Evolutionary conservation across 2,888 invertebrate species (phyloP).

Genomic region (Junonia oenone): DNA sequence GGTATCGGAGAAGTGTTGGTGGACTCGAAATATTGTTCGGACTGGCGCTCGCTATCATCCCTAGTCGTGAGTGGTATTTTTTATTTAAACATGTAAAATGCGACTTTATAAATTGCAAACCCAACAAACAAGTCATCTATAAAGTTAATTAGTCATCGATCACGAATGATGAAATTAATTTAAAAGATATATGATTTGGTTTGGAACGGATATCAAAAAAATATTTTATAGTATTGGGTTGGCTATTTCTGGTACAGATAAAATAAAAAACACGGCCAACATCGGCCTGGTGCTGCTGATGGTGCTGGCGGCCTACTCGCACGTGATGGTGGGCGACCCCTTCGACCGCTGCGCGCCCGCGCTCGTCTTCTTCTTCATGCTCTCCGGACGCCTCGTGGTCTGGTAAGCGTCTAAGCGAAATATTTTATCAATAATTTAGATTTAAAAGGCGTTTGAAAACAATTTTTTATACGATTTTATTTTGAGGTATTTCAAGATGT

Average conservation of each 20-base stretch:
- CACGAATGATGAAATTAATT: too few species aligned
- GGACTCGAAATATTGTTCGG: conserved; percentile 92
- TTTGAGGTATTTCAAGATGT: conserved; percentile 8
- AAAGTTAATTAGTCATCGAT: too few species aligned
- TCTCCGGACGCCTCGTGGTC: conserved; percentile 92
- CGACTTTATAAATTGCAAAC: too few species aligned
- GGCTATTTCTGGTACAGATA: conserved; percentile 87
- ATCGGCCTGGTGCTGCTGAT: conserved; percentile 89
- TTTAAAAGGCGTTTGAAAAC: not conserved
- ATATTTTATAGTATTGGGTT: too few species aligned
- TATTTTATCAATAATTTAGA: not conserved
- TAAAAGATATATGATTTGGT: too few species aligned
- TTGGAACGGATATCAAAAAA: too few species aligned
- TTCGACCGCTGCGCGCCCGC: conserved; percentile 94
- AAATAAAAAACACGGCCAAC: conserved; percentile 94
- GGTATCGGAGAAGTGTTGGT: conserved; percentile 92
- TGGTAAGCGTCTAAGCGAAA: too few species aligned
- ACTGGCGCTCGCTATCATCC: conserved; percentile 88
- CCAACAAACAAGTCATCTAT: too few species aligned
- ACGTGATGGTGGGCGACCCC: conserved; percentile 94
- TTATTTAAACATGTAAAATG: too few species aligned
- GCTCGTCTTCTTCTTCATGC: conserved; percentile 94
- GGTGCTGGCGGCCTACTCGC: conserved; percentile 94
- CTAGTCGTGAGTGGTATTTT: conserved; percentile 92
- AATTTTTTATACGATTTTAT: conserved; percentile 4